These are phyloP conservation scores for Mactra quadrangularis DNA, from an alignment of 1,140 invertebrate genomes.

Conservation along the genomic window DNA sequence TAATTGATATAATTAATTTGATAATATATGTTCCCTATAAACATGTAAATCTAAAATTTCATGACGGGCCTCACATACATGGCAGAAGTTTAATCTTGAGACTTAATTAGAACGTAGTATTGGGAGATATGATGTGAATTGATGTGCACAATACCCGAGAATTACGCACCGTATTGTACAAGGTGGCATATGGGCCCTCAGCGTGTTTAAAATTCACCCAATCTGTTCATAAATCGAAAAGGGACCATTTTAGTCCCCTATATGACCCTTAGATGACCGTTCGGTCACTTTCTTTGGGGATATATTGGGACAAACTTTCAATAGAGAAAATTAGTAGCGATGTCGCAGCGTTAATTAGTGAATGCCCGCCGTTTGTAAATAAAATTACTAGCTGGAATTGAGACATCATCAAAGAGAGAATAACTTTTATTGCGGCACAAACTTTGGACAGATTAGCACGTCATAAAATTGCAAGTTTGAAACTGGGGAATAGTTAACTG, in stretches of 20 bases:
- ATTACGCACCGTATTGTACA: slow-evolving; percentile 57
- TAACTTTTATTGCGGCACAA: slow-evolving; percentile 11
- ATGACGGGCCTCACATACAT: slow-evolving; percentile 1
- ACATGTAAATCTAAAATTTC: too few species aligned
- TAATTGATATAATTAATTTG: too few species aligned
- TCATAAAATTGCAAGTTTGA: background rate
- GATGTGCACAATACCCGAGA: slow-evolving; percentile 50
- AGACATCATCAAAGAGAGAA: slow-evolving; percentile 41
- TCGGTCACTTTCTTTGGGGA: slow-evolving; percentile 43
- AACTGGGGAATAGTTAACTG: too few species aligned
- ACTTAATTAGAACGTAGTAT: slow-evolving; percentile 14
- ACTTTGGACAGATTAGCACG: background rate
- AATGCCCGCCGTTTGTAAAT: slow-evolving; percentile 41
- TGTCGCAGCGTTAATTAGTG: slow-evolving; percentile 43
- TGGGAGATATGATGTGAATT: slow-evolving; percentile 56
- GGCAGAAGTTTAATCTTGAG: slow-evolving; percentile 29
- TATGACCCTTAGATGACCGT: slow-evolving; percentile 47
- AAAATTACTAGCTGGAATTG: slow-evolving; percentile 40
- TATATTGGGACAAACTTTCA: slow-evolving; percentile 38
- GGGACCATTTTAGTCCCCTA: slow-evolving; percentile 20
- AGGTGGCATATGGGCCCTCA: slow-evolving; percentile 56
- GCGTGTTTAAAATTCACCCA: slow-evolving; percentile 31
- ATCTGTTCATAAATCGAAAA: slow-evolving; percentile 43
- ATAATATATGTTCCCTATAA: too few species aligned
- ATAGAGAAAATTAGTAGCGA: slow-evolving; percentile 32